Conservation (phyloP, 2,113 vertebrate species). For the Phyllostomus hastatus region DNA sequence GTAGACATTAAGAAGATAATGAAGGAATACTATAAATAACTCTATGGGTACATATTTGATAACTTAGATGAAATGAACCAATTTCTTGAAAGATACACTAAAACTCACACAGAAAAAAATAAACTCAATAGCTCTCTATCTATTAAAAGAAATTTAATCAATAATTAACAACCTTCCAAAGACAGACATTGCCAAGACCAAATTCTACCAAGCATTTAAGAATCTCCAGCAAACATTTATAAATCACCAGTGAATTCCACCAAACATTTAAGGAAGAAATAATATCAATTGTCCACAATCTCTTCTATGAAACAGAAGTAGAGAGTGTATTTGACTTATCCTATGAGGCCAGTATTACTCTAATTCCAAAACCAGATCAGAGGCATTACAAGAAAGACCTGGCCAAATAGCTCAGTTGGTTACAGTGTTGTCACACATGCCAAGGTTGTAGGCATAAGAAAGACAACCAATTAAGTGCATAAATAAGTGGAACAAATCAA, state of each 20-base stretch:
- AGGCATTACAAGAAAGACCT: background rate
- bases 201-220: constrained; percentile 14
- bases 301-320: background rate
- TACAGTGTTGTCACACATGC: no score
- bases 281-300: background rate
- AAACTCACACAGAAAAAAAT: background rate
- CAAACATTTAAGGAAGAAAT: constrained; percentile 8
- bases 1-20: background rate
- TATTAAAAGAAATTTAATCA: background rate
- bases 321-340: background rate
- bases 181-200: background rate
- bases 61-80: background rate
- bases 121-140: background rate
- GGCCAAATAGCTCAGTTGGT: no score
- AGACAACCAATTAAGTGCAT: no score
- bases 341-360: background rate
- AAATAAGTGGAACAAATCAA: no score
- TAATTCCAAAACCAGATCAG: background rate
- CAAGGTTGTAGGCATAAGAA: no score
- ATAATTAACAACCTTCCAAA: constrained; percentile 20
- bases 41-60: background rate
- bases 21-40: background rate
- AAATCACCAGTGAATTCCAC: background rate
- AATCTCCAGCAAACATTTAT: background rate
- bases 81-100: background rate